phyloP scores from a whole-genome alignment of 2,888 invertebrate genomes.

The Cataglyphis rosenhaueri region DNA sequence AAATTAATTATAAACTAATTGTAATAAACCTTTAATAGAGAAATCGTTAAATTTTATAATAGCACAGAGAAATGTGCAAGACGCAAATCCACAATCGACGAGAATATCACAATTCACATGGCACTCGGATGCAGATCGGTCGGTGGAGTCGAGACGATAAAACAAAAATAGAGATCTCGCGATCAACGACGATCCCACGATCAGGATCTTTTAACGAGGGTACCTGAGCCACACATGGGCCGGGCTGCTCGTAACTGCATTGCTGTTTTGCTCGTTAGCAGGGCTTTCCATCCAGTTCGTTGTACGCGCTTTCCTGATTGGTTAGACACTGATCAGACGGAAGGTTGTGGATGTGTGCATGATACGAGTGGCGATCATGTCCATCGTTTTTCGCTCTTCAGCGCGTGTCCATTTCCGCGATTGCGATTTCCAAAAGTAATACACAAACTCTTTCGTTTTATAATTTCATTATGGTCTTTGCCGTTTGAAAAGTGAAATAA shows the following conservation, averaged over 20 bases:
- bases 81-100: conserved; percentile 60
- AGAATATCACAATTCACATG: conserved; percentile 64
- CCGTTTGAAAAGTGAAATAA: neutral
- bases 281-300: conserved; percentile 86
- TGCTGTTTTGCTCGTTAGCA: conserved; percentile 84
- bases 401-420: conserved; percentile 57
- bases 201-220: conserved; percentile 80
- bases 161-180: conserved; percentile 70
- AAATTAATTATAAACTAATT: neutral
- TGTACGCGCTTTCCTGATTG: conserved; percentile 87
- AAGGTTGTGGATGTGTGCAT: conserved; percentile 71
- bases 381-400: conserved; percentile 62
- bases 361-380: conserved; percentile 72
- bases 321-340: conserved; percentile 78
- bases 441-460: neutral
- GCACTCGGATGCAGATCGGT: conserved; percentile 65
- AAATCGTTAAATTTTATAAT: neutral
- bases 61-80: neutral
- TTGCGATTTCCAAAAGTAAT: conserved; percentile 68
- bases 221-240: conserved; percentile 85
- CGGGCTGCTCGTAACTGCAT: conserved; percentile 84
- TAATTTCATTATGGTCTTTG: neutral
- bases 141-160: conserved; percentile 50
- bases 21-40: conserved; percentile 16
- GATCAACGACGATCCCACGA: conserved; percentile 70